Base-by-base conservation (phyloP, 1,140 invertebrate species). In the Drosophila sechellia region DNA sequence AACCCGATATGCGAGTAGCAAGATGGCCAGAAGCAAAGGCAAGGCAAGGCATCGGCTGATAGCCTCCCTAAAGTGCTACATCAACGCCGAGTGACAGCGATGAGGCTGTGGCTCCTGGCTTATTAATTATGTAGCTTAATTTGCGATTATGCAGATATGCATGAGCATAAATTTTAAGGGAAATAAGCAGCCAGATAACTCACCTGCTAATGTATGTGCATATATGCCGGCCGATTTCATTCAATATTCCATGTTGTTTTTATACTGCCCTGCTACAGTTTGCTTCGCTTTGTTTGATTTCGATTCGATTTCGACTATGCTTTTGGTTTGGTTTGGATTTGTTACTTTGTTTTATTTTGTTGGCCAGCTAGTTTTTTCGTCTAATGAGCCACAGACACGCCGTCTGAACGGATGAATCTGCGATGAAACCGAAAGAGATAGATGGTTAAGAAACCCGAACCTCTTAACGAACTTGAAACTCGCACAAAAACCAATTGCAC, bases 51-150 rank as follows among this genome's bases (percentile, higher is more conserved):
- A n/a, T 22, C 37, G 13, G 42, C 49, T 48, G 73, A 60, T 77
- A 77, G 73, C 74, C 74, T 77, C 74, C 73, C 74, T 73, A 76
- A 76, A 66, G 84, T 86, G 84, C 84, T 86, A 81, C 60, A 86
- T 86, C 83, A 89, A 79, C 65, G 76, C 49, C 74, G 40, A 66
- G 74, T 86, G 81, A 87, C 83, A 86, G 60, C 49, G 52, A 22
- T 52, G 59, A 61, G 40, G 68, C 48, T 70, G 31, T 70, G 42
- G 50, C 68, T 71, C 50, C 72, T 79, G 79, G 65, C 84, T 86
- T 86, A 86, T 86, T 86, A 86, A 86, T 83, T 89, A 89, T 86
- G 79, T 83, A 83, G 79, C 79, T 86, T 86, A 86, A 86, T 86
- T 86, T 86, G 81, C 83, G 83, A 87, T 86, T 86, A 86, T 86